Base-by-base conservation (phyloP, 1,140 invertebrate species). In the Dendrolimus kikuchii region DNA sequence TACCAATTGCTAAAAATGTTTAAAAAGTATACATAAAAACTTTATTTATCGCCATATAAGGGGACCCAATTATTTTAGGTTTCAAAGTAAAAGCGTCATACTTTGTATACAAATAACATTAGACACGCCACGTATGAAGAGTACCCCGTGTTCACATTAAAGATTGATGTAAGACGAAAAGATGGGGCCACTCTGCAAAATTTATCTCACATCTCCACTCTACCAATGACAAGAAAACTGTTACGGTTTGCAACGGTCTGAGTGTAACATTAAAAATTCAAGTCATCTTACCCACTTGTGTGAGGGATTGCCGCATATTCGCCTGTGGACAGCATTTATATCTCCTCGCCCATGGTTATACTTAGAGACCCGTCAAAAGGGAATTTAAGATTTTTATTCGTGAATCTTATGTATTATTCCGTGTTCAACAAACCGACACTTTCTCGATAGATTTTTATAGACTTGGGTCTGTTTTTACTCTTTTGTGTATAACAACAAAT, bases 211-310 rank as follows among this genome's bases (percentile, higher is more conserved):
- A 86, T 84, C 77, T 84, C 78, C 76, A 74, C 80, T 82, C 73
- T 57, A 71, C 73, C 77, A 86, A 84, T 81, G 83, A 86, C 83
- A 86, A 84, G 83, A 83, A 84, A 86, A 84, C 83, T 86, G 83
- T 86, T 84, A 86, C 83, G 83, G 83, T 81, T 82, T 86, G 80
- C 82, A 81, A 67, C 79, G 81, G 81, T 81, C 83, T 84, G 83
- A 86, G 83, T 84, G 83, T 86, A 75, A 74, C 75, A 84, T 86
- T 84, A 86, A 86, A 86, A 81, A 86, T 86, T 84, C 80, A 86
- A 62, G 60, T 73, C 81, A 64, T 79, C 78, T 83, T 84, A 84
- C 81, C 82, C 81, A 83, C 81, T 84, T 86, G 81, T 86, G 81
- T 86, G 83, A 86, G 81, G 83, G 81, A 86, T 79, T 79, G 75